These are phyloP conservation scores for Linurgus olivaceus DNA, from an alignment of 2,797 vertebrate genomes.

Conservation along the genomic window DNA sequence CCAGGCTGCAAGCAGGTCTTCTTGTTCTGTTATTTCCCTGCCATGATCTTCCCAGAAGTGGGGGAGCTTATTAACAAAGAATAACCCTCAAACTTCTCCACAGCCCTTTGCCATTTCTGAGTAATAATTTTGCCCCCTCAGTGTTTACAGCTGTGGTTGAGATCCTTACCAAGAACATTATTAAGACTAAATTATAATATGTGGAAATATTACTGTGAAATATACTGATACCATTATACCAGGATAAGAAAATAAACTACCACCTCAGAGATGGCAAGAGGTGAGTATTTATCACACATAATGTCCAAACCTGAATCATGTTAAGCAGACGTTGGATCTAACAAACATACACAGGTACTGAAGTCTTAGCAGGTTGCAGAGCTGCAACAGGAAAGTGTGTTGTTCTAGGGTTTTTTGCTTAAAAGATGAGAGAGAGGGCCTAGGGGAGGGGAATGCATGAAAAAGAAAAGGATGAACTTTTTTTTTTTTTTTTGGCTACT, in stretches of 20 bases:
- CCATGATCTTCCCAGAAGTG: background rate
- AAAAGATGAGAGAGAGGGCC: conserved; percentile 51
- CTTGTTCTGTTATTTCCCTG: background rate
- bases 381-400: background rate
- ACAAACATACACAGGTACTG: background rate
- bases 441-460: background rate
- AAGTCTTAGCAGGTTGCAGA: background rate
- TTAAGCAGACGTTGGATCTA: background rate
- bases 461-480: conserved; percentile 46
- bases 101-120: background rate
- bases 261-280: background rate
- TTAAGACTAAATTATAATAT: background rate
- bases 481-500: conserved; percentile 60
- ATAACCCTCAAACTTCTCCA: background rate
- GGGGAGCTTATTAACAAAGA: background rate
- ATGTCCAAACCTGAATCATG: too few relatives aligned
- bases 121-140: background rate
- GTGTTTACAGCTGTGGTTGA: background rate
- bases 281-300: too few relatives aligned
- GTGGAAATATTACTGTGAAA: background rate
- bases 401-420: conserved; percentile 3
- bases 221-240: background rate
- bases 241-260: background rate
- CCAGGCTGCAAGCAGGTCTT: background rate
- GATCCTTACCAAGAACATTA: background rate